Conservation (phyloP, 30 jellyfish, hydroid and myxozoan species). For the Calvadosia cruxmelitensis region DNA sequence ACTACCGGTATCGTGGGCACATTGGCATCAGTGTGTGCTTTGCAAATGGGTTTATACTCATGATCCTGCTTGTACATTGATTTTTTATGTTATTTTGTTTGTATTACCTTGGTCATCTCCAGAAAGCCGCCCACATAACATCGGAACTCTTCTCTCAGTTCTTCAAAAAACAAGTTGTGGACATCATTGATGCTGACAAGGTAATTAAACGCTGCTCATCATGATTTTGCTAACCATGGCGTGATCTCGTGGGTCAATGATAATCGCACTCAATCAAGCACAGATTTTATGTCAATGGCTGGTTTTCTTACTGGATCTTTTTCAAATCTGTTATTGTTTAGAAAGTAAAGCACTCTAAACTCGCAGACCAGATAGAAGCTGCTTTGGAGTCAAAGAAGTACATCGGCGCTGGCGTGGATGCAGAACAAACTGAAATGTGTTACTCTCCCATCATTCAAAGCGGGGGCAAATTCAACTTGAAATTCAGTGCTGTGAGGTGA, state of each 20-base stretch:
- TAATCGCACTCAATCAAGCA: too few species aligned
- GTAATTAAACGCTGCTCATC: slow-evolving; percentile 1
- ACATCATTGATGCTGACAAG: slow-evolving; percentile 69
- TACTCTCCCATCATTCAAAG: slow-evolving; percentile 95
- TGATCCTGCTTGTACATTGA: too few species aligned
- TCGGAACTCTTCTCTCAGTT: slow-evolving; percentile 76
- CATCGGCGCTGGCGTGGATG: slow-evolving; percentile 94
- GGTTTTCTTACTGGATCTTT: too few species aligned
- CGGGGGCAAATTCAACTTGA: slow-evolving; percentile 88
- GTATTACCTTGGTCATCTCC: neutral
- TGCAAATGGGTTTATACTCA: too few species aligned
- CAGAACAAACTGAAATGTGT: slow-evolving; percentile 94
- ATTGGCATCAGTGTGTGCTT: too few species aligned
- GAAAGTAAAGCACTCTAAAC: slow-evolving; percentile 89
- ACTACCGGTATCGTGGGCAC: too few species aligned
- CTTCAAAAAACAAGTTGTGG: slow-evolving; percentile 92
- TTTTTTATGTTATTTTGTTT: too few species aligned
- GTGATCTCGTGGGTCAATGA: too few species aligned
- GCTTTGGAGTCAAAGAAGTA: slow-evolving; percentile 85
- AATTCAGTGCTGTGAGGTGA: slow-evolving; percentile 96
- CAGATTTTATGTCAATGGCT: too few species aligned
- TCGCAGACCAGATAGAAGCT: slow-evolving; percentile 83
- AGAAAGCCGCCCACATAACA: slow-evolving; percentile 91
- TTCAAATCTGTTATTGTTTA: too few species aligned
- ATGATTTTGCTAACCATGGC: too few species aligned